Percentiles rank a stretch among this genome's conserved stretches.
These are phyloP conservation scores for Hirtodrosophila trivittata DNA, from an alignment of 2,888 invertebrate species.

Conservation along the genomic window DNA sequence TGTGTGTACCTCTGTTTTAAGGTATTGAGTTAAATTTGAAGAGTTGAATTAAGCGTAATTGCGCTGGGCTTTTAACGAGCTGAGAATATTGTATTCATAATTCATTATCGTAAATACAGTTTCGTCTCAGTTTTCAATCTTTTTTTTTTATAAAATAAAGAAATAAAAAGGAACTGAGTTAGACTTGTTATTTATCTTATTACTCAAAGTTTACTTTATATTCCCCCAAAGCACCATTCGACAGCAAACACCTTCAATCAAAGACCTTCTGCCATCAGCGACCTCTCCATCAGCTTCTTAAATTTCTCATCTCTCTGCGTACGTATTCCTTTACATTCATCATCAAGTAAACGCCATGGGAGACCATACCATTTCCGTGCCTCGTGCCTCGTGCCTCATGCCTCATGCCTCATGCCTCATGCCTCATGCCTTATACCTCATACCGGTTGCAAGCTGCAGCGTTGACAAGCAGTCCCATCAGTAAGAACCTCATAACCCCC, in stretches of 20 bases:
- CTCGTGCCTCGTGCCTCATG: too few relatives aligned
- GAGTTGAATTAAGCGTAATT: too few relatives aligned
- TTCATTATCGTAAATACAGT: too few relatives aligned
- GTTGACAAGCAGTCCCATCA: constrained; percentile 66
- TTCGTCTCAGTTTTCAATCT: too few relatives aligned
- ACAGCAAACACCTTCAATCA: constrained; percentile 24
- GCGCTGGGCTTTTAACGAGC: too few relatives aligned
- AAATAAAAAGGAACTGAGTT: background rate
- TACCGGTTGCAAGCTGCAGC: constrained; percentile 62
- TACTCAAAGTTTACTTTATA: constrained; percentile 20
- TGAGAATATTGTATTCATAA: too few relatives aligned
- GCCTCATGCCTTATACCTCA: too few relatives aligned
- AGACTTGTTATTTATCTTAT: constrained; percentile 33
- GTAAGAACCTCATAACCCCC: too few relatives aligned
- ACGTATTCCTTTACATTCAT: constrained; percentile 37
- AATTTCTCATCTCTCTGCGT: constrained; percentile 25
- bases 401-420: too few relatives aligned
- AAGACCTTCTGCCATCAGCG: constrained; percentile 12
- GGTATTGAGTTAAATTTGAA: too few relatives aligned
- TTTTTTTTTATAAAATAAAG: constrained; percentile 12
- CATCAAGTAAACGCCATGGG: constrained; percentile 55
- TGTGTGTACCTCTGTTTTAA: too few relatives aligned
- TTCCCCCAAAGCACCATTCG: background rate
- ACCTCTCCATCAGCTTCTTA: constrained; percentile 18
- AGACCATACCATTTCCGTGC: constrained; percentile 44